phyloP scores from a whole-genome alignment of 2,888 invertebrate genomes.

The Thera britannica region DNA sequence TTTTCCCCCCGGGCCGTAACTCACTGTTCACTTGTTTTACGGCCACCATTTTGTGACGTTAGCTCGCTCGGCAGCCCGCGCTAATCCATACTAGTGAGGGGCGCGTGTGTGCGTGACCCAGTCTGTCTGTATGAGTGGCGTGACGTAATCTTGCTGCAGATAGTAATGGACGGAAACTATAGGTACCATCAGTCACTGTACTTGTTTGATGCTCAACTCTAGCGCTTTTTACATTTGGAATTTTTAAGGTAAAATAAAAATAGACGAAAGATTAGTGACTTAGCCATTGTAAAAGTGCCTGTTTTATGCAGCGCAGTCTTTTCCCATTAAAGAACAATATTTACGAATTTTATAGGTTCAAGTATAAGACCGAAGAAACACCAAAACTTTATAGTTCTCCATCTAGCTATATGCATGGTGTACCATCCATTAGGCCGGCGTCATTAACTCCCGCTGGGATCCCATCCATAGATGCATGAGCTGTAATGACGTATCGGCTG shows the following conservation, averaged over 20 bases:
- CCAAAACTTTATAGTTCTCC: neutral
- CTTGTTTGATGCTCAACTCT: neutral
- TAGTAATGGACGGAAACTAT: constrained; percentile 30
- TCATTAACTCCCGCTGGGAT: constrained; percentile 53
- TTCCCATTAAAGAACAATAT: too few species aligned
- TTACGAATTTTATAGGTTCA: too few species aligned
- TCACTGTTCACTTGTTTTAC: constrained; percentile 85
- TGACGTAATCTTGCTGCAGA: constrained; percentile 42
- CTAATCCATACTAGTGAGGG: constrained; percentile 68
- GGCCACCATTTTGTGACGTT: constrained; percentile 85
- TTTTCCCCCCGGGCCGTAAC: constrained; percentile 73
- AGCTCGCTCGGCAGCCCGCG: constrained; percentile 77
- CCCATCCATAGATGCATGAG: constrained; percentile 47
- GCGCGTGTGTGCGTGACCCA: constrained; percentile 67
- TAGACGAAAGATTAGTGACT: too few species aligned
- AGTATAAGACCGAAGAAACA: too few species aligned
- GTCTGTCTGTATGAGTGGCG: constrained; percentile 49
- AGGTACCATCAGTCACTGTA: neutral
- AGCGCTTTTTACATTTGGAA: too few species aligned
- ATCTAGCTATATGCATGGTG: constrained; percentile 3
- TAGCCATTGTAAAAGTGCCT: too few species aligned
- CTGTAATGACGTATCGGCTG: constrained; percentile 63
- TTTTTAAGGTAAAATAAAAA: too few species aligned
- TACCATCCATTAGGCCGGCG: constrained; percentile 52
- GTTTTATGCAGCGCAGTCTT: too few species aligned